phyloP scores from a whole-genome alignment of 2,888 invertebrate genomes.

The Hartigia nigra region DNA sequence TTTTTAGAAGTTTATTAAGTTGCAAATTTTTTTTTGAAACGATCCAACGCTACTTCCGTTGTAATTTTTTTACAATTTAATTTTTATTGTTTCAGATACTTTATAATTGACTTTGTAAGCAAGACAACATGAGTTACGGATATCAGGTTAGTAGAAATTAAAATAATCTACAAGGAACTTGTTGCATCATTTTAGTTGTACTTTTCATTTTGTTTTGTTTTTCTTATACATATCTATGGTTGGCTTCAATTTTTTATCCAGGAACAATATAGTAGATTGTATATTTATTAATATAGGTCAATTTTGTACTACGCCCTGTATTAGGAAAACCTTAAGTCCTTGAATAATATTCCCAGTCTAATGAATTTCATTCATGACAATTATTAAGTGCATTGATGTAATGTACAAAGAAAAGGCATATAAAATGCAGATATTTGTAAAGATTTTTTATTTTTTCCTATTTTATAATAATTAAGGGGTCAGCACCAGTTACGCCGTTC shows the following conservation, averaged over 20 bases:
- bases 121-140: slow-evolving; percentile 58
- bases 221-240: not conserved
- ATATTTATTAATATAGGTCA: not conserved
- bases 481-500: slow-evolving; percentile 52
- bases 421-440: not conserved
- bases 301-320: not conserved
- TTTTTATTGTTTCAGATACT: not conserved
- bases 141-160: slow-evolving; percentile 53
- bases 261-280: not conserved
- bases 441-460: slow-evolving; percentile 24
- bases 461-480: slow-evolving; percentile 47
- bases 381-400: not conserved
- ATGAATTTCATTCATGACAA: not conserved
- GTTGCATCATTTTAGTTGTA: slow-evolving; percentile 16
- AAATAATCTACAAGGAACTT: not conserved
- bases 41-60: no score
- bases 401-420: not conserved
- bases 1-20: not conserved
- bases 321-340: not conserved
- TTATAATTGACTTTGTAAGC: not conserved
- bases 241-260: not conserved
- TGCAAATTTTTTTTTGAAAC: no score
- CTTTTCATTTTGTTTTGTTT: slow-evolving; percentile 16
- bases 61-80: slow-evolving; percentile 3
- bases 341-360: not conserved